Conservation (phyloP, 2,888 invertebrate genomes). For the Hirtodrosophila alboralis region DNA sequence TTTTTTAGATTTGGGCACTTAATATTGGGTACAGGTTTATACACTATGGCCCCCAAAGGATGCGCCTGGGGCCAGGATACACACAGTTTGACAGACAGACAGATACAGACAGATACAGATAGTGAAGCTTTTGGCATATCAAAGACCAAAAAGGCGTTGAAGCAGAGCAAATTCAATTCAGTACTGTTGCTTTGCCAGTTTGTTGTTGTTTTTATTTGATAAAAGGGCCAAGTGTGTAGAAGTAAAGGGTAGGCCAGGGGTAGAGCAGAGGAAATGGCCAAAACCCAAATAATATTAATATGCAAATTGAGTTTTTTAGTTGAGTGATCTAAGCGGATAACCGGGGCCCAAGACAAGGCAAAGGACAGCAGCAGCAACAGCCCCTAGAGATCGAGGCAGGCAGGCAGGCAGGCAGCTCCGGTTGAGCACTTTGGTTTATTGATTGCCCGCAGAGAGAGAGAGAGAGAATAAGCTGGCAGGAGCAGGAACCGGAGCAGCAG, state of each 20-base stretch:
- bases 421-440: conserved; percentile 64
- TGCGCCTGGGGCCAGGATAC: conserved; percentile 1
- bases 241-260: conserved; percentile 30
- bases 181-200: conserved; percentile 68
- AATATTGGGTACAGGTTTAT: conserved; percentile 34
- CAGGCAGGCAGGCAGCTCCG: conserved; percentile 5
- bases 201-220: conserved; percentile 52
- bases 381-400: not conserved
- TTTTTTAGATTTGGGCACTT: conserved; percentile 23
- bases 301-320: conserved; percentile 84
- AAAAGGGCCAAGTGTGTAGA: conserved; percentile 50
- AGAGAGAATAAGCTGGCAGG: conserved; percentile 22
- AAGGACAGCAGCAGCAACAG: conserved; percentile 1
- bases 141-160: conserved; percentile 75
- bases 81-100: not conserved
- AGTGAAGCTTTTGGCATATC: conserved; percentile 44
- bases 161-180: conserved; percentile 77
- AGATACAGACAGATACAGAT: conserved; percentile 1
- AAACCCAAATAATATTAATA: conserved; percentile 82
- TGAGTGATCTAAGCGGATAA: conserved; percentile 82
- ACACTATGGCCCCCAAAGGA: conserved; percentile 35
- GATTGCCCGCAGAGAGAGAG: conserved; percentile 53
- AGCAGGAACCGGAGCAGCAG: conserved; percentile 18
- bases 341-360: conserved; percentile 42
- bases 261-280: conserved; percentile 19